Evolutionary conservation across 2,797 vertebrate genomes (phyloP), one percentile per base, ranked within the genome.

Genomic region (Acestrorhynchus altus): DNA sequence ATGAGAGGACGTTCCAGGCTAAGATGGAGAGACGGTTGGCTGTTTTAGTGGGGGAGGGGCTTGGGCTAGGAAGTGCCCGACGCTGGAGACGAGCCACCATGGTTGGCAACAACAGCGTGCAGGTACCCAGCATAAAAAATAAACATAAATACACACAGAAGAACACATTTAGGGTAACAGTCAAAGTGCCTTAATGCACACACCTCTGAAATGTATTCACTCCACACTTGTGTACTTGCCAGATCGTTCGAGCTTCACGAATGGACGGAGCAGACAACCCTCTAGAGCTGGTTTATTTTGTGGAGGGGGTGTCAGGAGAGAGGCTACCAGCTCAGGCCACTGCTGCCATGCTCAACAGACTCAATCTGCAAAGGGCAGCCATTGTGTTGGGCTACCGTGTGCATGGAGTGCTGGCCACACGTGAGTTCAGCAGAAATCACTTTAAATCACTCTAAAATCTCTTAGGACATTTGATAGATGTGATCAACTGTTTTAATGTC

Each of bases 321-420:
- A 91, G 98, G 13, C 86, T 98, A 18, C 92, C 93, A 0, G 96
- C 96, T 0, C 88, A 93, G 80, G 90, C 86, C 28, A 96, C 95
- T 1, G 95, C 96, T 0, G 91, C 93, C 64, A 90, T 96, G 74
- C 93, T 99, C 77, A 99, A 99, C 90, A 93, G 92, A 59, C 90
- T 99, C 0, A 95, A 98, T 76, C 94, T 98, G 65, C 98, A 99
- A 90, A 94, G 94, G 74, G 97, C 96, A 0, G 97, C 97, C 28
- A 98, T 99, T 16, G 94, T 98, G 74, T 91, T 98, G 0, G 98
- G 97, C 13, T 97, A 98, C 89, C 91, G 94, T 16, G 94, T 99
- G 52, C 95, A 96, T 78, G 96, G 95, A 12, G 87, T 92, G 0
- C 88, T 98, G n/a, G 97, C 98, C 7, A 96, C 97, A 46, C 94